Evolutionary conservation across 2,797 vertebrate species (phyloP).

Genomic region (Alosa sapidissima): DNA sequence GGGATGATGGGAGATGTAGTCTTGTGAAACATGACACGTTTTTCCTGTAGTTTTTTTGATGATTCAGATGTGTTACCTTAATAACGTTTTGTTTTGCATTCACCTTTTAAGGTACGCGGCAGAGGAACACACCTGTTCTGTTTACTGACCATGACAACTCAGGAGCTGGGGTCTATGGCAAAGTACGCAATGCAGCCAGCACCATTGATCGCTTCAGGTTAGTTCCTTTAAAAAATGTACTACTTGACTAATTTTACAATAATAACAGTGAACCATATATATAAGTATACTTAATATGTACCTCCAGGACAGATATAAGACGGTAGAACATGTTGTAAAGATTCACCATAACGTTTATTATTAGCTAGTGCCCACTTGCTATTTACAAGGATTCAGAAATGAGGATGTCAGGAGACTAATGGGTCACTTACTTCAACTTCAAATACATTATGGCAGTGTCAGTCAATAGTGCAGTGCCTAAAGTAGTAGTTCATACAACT

Average conservation of each 20-base stretch:
- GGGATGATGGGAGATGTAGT: constrained; percentile 19
- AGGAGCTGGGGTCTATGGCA: constrained; percentile 84
- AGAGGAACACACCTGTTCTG: constrained; percentile 88
- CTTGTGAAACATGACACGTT: neutral
- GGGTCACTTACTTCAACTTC: too few relatives aligned
- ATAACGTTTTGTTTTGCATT: neutral
- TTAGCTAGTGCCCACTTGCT: neutral
- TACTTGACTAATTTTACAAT: neutral
- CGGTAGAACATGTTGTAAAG: neutral
- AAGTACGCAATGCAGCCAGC: constrained; percentile 93
- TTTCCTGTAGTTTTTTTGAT: neutral
- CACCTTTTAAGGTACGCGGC: constrained; percentile 76
- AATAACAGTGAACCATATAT: neutral
- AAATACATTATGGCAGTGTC: too few relatives aligned
- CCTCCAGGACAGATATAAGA: neutral
- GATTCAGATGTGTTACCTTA: neutral
- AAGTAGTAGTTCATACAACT: too few relatives aligned
- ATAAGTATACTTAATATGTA: neutral
- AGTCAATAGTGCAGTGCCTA: neutral
- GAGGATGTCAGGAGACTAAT: neutral
- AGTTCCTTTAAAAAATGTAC: constrained; percentile 22
- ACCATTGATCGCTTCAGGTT: constrained; percentile 96
- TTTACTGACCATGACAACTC: constrained; percentile 83
- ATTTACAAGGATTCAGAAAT: neutral
- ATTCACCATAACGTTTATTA: neutral